A percentile compares a stretch with the other conserved stretches of the same genome.
Conservation (phyloP, 2,113 vertebrate species). For the Cichladusa arquata region DNA sequence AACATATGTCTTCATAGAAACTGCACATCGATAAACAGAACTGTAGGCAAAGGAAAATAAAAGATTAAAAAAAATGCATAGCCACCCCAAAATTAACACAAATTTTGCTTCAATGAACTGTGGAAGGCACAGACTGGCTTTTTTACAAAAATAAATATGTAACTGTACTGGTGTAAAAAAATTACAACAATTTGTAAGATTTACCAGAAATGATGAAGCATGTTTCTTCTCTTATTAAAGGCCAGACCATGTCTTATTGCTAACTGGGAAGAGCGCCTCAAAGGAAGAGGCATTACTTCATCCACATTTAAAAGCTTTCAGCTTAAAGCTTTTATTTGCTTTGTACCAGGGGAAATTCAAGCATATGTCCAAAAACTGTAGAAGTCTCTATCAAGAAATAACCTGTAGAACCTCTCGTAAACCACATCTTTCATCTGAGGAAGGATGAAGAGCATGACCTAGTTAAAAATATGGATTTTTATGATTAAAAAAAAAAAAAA, state of each 20-base stretch:
- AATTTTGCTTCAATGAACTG: not conserved
- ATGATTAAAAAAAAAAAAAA: not conserved
- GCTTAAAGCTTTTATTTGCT: constrained; percentile 1
- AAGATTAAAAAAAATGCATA: not conserved
- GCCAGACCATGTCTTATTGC: not conserved
- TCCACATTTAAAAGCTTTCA: constrained; percentile 21
- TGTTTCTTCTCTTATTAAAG: not conserved
- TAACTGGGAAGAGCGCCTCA: not conserved
- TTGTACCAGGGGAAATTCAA: not conserved
- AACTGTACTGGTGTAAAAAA: constrained; percentile 11
- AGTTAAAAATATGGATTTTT: not conserved
- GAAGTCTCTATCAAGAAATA: not conserved
- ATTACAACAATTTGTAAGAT: not conserved
- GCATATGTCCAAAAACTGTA: not conserved
- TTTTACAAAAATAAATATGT: constrained; percentile 8
- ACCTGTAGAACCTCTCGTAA: not conserved
- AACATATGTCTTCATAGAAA: constrained; percentile 47
- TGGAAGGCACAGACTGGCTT: not conserved
- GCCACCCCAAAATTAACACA: not conserved
- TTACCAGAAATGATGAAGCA: constrained; percentile 33
- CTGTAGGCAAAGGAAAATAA: not conserved
- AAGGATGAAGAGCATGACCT: not conserved
- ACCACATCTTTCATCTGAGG: accelerated
- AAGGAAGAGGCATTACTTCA: constrained; percentile 12
- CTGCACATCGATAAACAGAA: not conserved